phyloP scores from a whole-genome alignment of 2,113 vertebrate species.

The Callorhinus ursinus region DNA sequence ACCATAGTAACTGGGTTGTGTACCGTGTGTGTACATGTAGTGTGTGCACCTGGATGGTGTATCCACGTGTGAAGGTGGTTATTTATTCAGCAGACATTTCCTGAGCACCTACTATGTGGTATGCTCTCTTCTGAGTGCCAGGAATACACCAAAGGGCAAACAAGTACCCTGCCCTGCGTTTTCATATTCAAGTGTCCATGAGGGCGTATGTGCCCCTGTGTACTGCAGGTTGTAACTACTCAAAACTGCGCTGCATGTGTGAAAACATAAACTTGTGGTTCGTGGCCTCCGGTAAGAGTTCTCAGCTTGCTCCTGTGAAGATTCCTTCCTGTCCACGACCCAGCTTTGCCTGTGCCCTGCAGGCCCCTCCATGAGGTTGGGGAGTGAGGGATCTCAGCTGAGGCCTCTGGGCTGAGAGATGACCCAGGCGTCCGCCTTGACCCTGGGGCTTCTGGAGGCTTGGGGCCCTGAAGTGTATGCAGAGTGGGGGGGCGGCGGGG shows the following conservation, averaged over 20 bases:
- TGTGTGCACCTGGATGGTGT: not conserved
- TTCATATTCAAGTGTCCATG: not conserved
- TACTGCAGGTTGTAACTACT: fast-evolving
- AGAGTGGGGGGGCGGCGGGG: fast-evolving
- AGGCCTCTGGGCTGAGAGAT: not conserved
- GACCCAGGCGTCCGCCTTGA: not conserved
- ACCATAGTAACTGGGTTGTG: not conserved
- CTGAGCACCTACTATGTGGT: not conserved
- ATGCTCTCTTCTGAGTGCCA: not conserved
- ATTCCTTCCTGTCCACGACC: fast-evolving
- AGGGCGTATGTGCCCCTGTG: not conserved
- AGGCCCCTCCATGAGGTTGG: fast-evolving
- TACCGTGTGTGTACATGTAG: not conserved
- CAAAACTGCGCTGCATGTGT: fast-evolving
- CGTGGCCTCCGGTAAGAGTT: fast-evolving
- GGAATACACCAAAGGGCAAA: not conserved
- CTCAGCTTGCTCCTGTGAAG: not conserved
- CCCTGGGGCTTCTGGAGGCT: not conserved
- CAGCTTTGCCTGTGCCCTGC: fast-evolving
- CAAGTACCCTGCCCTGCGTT: not conserved
- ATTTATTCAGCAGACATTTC: not conserved
- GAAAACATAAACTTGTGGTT: not conserved
- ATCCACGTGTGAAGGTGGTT: not conserved
- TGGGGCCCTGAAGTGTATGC: not conserved
- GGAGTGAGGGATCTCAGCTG: not conserved